Conservation (phyloP, 1,140 invertebrate genomes). For the Bombus sibiricus region DNA sequence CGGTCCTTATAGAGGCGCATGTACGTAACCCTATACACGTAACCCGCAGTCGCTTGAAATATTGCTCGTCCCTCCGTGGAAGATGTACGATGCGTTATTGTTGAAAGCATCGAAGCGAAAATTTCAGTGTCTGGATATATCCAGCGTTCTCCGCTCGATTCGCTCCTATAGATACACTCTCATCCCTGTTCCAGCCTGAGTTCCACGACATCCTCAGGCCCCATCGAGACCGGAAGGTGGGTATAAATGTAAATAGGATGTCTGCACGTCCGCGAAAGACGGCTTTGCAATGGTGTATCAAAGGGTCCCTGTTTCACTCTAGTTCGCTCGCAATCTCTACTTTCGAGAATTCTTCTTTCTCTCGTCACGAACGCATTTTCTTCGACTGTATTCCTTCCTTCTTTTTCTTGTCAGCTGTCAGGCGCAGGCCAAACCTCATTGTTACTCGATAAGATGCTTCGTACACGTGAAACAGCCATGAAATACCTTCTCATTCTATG, state of each 20-base stretch:
- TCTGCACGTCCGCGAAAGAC: conserved; percentile 73
- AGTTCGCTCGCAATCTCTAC: conserved; percentile 58
- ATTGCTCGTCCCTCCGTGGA: conserved; percentile 78
- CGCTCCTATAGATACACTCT: conserved; percentile 61
- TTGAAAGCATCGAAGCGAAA: conserved; percentile 80
- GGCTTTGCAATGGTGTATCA: conserved; percentile 74
- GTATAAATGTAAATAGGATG: conserved; percentile 80
- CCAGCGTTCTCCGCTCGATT: conserved; percentile 60
- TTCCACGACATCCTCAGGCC: conserved; percentile 61
- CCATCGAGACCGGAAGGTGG: conserved; percentile 67
- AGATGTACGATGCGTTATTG: conserved; percentile 81
- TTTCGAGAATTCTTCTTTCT: conserved; percentile 46
- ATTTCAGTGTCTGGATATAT: conserved; percentile 79
- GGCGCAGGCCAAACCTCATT: conserved; percentile 47
- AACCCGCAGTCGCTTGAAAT: conserved; percentile 77
- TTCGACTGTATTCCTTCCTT: conserved; percentile 20
- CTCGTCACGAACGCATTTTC: conserved; percentile 32
- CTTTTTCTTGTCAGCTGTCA: conserved; percentile 46
- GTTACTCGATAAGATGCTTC: conserved; percentile 36
- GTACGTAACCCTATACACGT: conserved; percentile 55
- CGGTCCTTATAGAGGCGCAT: conserved; percentile 12
- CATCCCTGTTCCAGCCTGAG: conserved; percentile 42
- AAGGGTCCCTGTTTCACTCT: conserved; percentile 66
- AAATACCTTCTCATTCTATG: conserved; percentile 1
- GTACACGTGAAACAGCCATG: conserved; percentile 1